phyloP scores from a whole-genome alignment of 2,113 vertebrate genomes.

The Struthidea cinerea region DNA sequence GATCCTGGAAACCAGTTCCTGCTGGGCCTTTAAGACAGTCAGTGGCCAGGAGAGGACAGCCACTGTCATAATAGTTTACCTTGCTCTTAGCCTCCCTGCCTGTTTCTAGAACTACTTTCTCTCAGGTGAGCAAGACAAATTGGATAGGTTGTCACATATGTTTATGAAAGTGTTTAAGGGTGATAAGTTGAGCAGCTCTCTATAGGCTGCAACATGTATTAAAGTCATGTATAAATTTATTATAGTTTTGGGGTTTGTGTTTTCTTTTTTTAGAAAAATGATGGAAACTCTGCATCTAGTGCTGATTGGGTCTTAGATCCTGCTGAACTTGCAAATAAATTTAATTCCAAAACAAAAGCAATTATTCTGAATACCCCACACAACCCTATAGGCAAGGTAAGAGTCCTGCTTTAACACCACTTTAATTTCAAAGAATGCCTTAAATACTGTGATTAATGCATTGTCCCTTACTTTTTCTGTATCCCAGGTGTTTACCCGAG shows the following conservation, averaged over 20 bases:
- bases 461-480: not conserved
- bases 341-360: slow-evolving; percentile 92
- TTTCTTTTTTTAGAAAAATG: slow-evolving; percentile 68
- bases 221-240: not conserved
- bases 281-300: slow-evolving; percentile 71
- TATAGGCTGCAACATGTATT: not conserved
- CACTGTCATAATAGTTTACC: not conserved
- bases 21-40: not conserved
- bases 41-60: not conserved
- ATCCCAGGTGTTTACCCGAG: slow-evolving; percentile 83
- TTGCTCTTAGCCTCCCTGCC: not conserved
- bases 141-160: not conserved
- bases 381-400: slow-evolving; percentile 93
- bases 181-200: not conserved
- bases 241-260: not conserved
- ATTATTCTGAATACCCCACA: slow-evolving; percentile 95
- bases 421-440: not conserved
- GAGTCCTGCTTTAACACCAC: not conserved
- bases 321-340: slow-evolving; percentile 88
- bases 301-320: slow-evolving; percentile 88
- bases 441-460: not conserved
- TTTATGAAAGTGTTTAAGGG: not conserved
- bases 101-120: not conserved
- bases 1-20: not conserved
- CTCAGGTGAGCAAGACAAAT: not conserved